Conservation (phyloP, 1,140 invertebrate species). For the Armadillidium nasatum region DNA sequence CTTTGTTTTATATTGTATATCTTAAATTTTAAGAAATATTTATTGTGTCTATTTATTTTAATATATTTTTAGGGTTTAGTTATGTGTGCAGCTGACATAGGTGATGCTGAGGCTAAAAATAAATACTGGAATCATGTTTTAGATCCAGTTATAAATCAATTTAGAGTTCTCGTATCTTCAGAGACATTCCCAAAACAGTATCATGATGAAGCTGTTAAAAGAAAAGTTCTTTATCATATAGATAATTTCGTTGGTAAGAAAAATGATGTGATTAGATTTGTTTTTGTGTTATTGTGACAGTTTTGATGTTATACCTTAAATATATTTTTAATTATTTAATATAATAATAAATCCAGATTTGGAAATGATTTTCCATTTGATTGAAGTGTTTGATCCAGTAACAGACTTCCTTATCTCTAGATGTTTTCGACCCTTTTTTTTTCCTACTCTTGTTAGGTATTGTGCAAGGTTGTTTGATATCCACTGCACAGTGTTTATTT, state of each 20-base stretch:
- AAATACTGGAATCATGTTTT: constrained; percentile 50
- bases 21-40: too few relatives aligned
- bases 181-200: constrained; percentile 58
- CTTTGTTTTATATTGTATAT: too few relatives aligned
- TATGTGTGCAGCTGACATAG: constrained; percentile 49
- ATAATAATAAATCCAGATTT: too few relatives aligned
- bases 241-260: constrained; percentile 61
- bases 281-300: constrained; percentile 17
- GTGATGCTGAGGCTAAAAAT: constrained; percentile 46
- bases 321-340: too few relatives aligned
- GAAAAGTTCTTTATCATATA: constrained; percentile 60
- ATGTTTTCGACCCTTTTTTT: too few relatives aligned
- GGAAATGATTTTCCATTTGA: too few relatives aligned
- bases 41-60: too few relatives aligned
- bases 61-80: constrained; percentile 44
- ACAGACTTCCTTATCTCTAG: too few relatives aligned
- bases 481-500: constrained; percentile 51
- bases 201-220: constrained; percentile 58
- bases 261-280: constrained; percentile 34
- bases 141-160: constrained; percentile 58
- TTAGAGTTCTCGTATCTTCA: constrained; percentile 56
- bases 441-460: constrained; percentile 51
- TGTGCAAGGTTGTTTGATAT: constrained; percentile 57
- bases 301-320: too few relatives aligned
- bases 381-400: too few relatives aligned